Conservation (phyloP, 2,888 invertebrate species). For the Sinodicranocentrus sp. region DNA sequence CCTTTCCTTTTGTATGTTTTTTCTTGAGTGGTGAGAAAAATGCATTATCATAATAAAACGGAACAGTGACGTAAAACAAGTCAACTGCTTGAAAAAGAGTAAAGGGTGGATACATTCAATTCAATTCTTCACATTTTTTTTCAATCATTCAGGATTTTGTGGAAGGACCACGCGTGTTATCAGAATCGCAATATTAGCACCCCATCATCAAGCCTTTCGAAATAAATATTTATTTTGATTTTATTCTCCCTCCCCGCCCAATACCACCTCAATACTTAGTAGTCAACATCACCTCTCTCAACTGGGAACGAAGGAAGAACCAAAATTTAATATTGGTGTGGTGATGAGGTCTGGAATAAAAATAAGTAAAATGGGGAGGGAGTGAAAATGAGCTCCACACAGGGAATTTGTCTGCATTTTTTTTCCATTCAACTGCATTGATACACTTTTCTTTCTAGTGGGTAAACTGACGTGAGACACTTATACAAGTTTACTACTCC, state of each 20-base stretch:
- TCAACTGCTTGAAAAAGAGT: constrained; percentile 26
- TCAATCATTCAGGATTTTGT: neutral
- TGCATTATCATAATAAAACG: constrained; percentile 63
- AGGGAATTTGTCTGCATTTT: too few species aligned
- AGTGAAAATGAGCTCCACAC: too few species aligned
- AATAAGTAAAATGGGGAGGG: too few species aligned
- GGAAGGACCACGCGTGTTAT: neutral
- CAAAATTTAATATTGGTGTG: neutral
- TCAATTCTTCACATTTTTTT: neutral
- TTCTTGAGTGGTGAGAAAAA: constrained; percentile 10
- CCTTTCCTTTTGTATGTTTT: constrained; percentile 35
- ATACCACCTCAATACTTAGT: neutral
- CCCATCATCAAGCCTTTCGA: constrained; percentile 3
- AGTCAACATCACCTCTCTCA: neutral
- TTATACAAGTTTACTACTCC: neutral
- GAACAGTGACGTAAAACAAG: constrained; percentile 15
- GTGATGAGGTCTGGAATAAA: too few species aligned
- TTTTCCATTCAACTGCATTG: neutral
- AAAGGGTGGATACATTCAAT: constrained; percentile 8
- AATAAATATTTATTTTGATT: constrained; percentile 35
- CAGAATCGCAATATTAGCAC: neutral
- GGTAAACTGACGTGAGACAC: neutral
- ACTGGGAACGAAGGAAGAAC: neutral
- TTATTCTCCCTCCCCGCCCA: constrained; percentile 7
- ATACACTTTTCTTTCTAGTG: neutral